A percentile compares a stretch with the other conserved stretches of the same genome.
Conservation (phyloP, 2,888 invertebrate species). For the Drosophila seclusa region DNA sequence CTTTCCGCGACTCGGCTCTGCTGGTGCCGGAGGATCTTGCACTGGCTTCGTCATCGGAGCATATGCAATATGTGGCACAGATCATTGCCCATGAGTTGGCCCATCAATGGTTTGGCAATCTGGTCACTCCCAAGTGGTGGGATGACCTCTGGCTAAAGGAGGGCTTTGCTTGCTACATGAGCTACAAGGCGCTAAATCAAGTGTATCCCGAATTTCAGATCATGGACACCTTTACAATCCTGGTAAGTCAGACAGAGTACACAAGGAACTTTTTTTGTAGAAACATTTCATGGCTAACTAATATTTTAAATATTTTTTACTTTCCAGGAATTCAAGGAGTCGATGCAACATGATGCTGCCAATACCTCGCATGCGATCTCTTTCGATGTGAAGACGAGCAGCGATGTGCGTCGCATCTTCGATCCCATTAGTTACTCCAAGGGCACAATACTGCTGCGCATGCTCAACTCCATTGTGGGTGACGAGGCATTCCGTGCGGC, state of each 20-base stretch:
- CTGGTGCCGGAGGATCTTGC: conserved; percentile 85
- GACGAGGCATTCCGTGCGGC: conserved; percentile 87
- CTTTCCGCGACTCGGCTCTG: conserved; percentile 88
- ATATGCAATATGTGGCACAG: conserved; percentile 88
- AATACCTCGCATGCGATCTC: conserved; percentile 89
- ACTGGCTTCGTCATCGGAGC: conserved; percentile 85
- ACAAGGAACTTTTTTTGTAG: too few species aligned
- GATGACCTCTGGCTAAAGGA: conserved; percentile 89
- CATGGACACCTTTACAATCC: conserved; percentile 86
- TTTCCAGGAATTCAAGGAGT: conserved; percentile 85
- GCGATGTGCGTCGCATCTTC: conserved; percentile 89
- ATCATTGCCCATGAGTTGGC: conserved; percentile 91
- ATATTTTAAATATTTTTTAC: not conserved
- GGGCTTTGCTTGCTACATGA: conserved; percentile 86
- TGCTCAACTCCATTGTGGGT: conserved; percentile 90
- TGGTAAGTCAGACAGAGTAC: conserved; percentile 36
- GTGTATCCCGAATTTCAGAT: conserved; percentile 87
- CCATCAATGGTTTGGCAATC: conserved; percentile 93
- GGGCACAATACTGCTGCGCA: conserved; percentile 89
- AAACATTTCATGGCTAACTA: too few species aligned
- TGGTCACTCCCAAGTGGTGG: conserved; percentile 92
- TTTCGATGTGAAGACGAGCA: conserved; percentile 87
- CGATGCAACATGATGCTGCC: conserved; percentile 88
- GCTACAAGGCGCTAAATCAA: conserved; percentile 84
- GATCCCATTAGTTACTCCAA: conserved; percentile 91